Percentiles rank a stretch among this genome's conserved stretches.
Conservation (phyloP, 2,888 invertebrate genomes). For the Tachina lurida region DNA sequence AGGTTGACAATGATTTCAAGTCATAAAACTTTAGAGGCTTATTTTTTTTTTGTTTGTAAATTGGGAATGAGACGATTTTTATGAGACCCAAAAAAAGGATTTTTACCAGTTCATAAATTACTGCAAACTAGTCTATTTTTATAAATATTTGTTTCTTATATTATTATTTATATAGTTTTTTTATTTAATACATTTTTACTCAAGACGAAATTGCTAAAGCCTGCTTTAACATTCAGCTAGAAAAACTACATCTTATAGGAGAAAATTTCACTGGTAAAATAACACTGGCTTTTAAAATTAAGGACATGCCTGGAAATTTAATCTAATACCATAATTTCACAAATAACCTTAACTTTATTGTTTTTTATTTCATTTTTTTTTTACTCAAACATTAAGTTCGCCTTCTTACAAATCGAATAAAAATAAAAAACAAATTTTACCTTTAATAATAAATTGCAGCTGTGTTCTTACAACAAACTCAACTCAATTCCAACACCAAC, state of each 20-base stretch:
- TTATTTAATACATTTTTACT: too few relatives aligned
- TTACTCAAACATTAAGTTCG: conserved; percentile 1
- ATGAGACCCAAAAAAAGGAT: too few relatives aligned
- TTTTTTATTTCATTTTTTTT: conserved; percentile 9
- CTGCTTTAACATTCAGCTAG: too few relatives aligned
- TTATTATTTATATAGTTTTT: too few relatives aligned
- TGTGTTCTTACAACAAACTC: conserved; percentile 68
- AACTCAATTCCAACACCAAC: conserved; percentile 35
- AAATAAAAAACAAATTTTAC: conserved; percentile 70
- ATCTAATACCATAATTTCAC: not conserved
- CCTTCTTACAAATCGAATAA: conserved; percentile 16
- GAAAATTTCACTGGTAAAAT: too few relatives aligned
- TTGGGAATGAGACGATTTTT: not conserved
- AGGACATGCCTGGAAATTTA: too few relatives aligned
- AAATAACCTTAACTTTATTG: not conserved
- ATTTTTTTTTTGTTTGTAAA: not conserved
- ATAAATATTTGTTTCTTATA: too few relatives aligned
- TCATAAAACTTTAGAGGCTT: not conserved
- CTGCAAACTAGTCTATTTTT: too few relatives aligned
- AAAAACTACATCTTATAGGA: too few relatives aligned
- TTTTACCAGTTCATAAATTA: not conserved
- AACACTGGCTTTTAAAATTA: too few relatives aligned
- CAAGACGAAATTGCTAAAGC: too few relatives aligned
- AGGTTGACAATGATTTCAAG: conserved; percentile 13
- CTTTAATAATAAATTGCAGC: conserved; percentile 77